Conservation (phyloP, 2,113 vertebrate species). For the Psittacus erithacus region DNA sequence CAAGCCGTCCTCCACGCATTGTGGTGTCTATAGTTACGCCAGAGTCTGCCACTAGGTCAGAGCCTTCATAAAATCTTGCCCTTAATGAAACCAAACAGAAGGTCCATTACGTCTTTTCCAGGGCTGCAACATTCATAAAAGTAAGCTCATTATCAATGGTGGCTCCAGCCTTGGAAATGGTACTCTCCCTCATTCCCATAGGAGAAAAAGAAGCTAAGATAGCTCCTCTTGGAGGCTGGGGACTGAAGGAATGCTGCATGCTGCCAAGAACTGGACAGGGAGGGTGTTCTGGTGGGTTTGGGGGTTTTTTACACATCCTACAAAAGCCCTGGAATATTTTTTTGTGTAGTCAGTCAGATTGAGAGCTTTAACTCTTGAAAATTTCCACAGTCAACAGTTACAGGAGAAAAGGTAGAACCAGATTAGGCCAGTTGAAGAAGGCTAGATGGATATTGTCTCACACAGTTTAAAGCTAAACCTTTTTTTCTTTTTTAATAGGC, state of each 20-base stretch:
- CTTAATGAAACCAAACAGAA: slow-evolving; percentile 71
- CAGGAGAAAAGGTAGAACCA: background rate
- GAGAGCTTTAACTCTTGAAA: background rate
- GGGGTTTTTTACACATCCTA: background rate
- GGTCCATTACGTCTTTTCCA: background rate
- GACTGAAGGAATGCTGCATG: background rate
- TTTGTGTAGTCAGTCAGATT: background rate
- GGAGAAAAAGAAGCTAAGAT: background rate
- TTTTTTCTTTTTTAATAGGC: background rate
- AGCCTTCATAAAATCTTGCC: slow-evolving; percentile 94
- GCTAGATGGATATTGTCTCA: background rate
- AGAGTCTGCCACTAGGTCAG: slow-evolving; percentile 91
- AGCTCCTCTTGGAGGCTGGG: background rate
- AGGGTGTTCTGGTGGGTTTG: background rate
- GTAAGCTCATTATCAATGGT: background rate
- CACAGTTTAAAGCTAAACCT: background rate
- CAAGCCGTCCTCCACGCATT: slow-evolving; percentile 97
- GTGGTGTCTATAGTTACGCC: slow-evolving; percentile 93
- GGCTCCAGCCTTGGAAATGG: background rate
- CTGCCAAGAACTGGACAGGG: background rate
- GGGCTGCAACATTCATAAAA: background rate
- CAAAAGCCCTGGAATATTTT: background rate
- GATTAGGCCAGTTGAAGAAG: background rate
- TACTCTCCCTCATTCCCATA: background rate
- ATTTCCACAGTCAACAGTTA: background rate